Percentiles rank a stretch among this genome's conserved stretches.
Evolutionary conservation across 1,140 invertebrate genomes (phyloP).

Genomic region (Halesus radiatus): DNA sequence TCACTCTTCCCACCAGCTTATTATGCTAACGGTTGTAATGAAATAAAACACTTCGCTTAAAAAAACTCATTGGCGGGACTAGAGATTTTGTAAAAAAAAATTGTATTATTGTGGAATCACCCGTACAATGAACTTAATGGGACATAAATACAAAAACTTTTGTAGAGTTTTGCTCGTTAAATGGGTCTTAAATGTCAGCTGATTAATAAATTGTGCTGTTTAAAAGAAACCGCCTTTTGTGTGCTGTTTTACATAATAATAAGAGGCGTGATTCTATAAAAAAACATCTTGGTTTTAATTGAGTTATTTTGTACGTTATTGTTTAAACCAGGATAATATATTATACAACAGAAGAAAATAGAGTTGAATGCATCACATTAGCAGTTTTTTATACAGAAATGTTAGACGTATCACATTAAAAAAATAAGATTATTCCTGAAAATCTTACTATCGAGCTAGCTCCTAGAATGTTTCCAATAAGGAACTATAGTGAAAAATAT

Average conservation of each 20-base stretch:
- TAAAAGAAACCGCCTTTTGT: background rate
- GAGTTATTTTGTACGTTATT: too few relatives aligned
- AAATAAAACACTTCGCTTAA: background rate
- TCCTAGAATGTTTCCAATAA: too few relatives aligned
- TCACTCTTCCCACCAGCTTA: background rate
- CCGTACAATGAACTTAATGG: background rate
- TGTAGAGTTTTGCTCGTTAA: constrained; percentile 12
- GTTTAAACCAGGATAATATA: too few relatives aligned
- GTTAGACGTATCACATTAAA: too few relatives aligned
- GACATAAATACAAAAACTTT: constrained; percentile 40
- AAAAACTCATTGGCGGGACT: background rate
- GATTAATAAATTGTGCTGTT: background rate
- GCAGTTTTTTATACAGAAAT: too few relatives aligned
- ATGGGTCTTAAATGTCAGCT: background rate
- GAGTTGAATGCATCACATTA: too few relatives aligned
- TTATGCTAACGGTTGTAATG: background rate
- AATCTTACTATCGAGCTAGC: too few relatives aligned
- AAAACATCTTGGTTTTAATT: background rate
- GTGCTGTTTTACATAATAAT: too few relatives aligned
- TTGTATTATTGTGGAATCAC: background rate
- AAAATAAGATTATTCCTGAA: too few relatives aligned
- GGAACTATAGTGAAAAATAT: too few relatives aligned
- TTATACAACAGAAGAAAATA: too few relatives aligned
- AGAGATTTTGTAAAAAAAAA: constrained; percentile 5
- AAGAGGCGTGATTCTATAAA: constrained; percentile 3